Conservation (phyloP, 2,888 invertebrate genomes). For the Meliscaeva auricollis region DNA sequence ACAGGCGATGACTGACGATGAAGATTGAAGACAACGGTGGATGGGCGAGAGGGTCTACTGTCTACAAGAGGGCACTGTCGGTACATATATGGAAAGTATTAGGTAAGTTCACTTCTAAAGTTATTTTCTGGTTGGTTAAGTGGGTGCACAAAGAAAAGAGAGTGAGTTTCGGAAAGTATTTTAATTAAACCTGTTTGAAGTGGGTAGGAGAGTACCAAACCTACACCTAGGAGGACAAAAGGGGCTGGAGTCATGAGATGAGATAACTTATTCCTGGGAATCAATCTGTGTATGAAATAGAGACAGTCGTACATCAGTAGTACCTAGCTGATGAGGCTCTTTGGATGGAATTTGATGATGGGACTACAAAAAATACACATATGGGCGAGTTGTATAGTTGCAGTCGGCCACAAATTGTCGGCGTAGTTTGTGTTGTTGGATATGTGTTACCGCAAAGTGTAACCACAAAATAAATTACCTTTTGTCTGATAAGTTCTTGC, state of each 20-base stretch:
- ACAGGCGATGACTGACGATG: constrained; percentile 8
- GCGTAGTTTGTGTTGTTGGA: constrained; percentile 55
- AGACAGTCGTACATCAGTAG: constrained; percentile 38
- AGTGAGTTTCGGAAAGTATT: constrained; percentile 32
- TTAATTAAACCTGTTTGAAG: constrained; percentile 64
- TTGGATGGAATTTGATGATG: neutral
- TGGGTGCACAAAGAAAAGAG: constrained; percentile 17
- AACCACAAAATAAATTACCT: constrained; percentile 69
- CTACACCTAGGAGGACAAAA: neutral
- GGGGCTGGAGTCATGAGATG: neutral
- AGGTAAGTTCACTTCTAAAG: constrained; percentile 48
- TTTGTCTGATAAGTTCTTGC: constrained; percentile 27
- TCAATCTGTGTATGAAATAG: constrained; percentile 31
- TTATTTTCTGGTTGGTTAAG: constrained; percentile 58
- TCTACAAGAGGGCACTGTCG: no score
- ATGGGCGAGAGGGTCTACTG: neutral
- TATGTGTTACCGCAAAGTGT: constrained; percentile 50
- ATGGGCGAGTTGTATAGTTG: neutral
- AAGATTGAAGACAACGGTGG: neutral
- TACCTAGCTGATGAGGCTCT: neutral
- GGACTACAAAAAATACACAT: neutral
- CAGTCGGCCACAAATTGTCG: constrained; percentile 59
- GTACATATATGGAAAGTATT: constrained; percentile 28
- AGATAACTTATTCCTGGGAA: constrained; percentile 2
- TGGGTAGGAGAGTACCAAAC: neutral